These are phyloP conservation scores for Penaeus chinensis DNA, from an alignment of 1,140 invertebrate species.

Conservation along the genomic window DNA sequence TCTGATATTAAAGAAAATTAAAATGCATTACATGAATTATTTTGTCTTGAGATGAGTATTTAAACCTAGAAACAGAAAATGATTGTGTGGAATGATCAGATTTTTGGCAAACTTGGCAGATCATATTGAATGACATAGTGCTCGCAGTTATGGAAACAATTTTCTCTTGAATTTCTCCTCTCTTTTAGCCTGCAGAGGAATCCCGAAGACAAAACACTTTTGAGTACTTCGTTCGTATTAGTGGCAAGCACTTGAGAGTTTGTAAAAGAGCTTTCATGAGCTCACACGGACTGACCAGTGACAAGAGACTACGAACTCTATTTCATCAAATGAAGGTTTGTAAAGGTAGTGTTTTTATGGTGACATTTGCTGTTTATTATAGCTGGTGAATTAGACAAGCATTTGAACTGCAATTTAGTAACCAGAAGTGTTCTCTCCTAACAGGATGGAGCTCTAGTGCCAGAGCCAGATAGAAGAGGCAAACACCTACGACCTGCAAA, in stretches of 20 bases:
- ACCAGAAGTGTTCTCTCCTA: background rate
- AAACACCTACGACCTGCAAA: slow-evolving; percentile 61
- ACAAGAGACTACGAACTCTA: slow-evolving; percentile 61
- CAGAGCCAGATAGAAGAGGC: slow-evolving; percentile 59
- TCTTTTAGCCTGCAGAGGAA: slow-evolving; percentile 61
- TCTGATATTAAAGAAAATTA: background rate
- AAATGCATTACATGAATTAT: too few relatives aligned
- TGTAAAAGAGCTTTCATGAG: slow-evolving; percentile 63
- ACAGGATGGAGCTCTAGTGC: slow-evolving; percentile 62
- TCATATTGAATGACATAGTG: background rate
- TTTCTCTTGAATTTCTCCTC: slow-evolving; percentile 20
- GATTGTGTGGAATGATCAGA: too few relatives aligned
- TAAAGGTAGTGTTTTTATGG: background rate
- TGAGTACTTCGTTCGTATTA: slow-evolving; percentile 62
- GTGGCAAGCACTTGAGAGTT: slow-evolving; percentile 62
- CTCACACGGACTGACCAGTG: slow-evolving; percentile 61
- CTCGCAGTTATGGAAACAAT: background rate
- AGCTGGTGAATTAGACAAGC: background rate
- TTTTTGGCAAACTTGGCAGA: too few relatives aligned
- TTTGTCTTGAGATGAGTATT: background rate
- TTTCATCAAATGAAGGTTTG: slow-evolving; percentile 63
- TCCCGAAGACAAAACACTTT: slow-evolving; percentile 63
- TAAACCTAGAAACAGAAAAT: background rate
- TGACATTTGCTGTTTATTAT: slow-evolving; percentile 6
- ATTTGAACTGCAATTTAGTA: background rate